Conservation (phyloP, 2,797 vertebrate genomes). For the Phataginus tetradactyla region DNA sequence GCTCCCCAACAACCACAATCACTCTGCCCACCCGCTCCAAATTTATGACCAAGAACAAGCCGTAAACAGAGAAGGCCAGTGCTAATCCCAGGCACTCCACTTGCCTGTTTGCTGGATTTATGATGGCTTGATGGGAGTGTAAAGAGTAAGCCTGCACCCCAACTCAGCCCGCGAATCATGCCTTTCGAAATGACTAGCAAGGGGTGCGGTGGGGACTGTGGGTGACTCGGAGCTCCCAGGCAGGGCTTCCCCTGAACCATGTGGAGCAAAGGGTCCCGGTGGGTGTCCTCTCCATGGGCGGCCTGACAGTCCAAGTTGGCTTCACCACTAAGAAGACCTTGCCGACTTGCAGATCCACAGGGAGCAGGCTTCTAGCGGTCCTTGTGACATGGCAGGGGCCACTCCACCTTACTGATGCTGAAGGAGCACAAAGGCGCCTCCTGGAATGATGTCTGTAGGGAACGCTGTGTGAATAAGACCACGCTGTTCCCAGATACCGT, state of each 20-base stretch:
- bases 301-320: background rate
- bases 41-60: slow-evolving; percentile 66
- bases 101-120: slow-evolving; percentile 38
- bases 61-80: slow-evolving; percentile 67
- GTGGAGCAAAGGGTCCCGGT: background rate
- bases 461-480: background rate
- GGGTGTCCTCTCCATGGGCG: background rate
- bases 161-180: background rate
- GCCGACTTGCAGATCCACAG: background rate
- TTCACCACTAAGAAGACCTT: background rate
- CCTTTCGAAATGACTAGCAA: background rate
- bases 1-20: slow-evolving; percentile 27
- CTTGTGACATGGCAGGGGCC: background rate
- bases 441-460: background rate
- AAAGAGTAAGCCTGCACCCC: slow-evolving; percentile 59
- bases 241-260: background rate
- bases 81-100: slow-evolving; percentile 25
- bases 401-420: background rate
- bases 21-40: slow-evolving; percentile 43
- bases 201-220: background rate
- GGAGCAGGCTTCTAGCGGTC: background rate
- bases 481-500: background rate
- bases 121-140: slow-evolving; percentile 57
- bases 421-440: background rate
- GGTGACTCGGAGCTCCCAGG: background rate